A percentile compares a stretch with the other conserved stretches of the same genome.
Conservation (phyloP, 1,140 invertebrate genomes). For the Arctopsyche grandis region DNA sequence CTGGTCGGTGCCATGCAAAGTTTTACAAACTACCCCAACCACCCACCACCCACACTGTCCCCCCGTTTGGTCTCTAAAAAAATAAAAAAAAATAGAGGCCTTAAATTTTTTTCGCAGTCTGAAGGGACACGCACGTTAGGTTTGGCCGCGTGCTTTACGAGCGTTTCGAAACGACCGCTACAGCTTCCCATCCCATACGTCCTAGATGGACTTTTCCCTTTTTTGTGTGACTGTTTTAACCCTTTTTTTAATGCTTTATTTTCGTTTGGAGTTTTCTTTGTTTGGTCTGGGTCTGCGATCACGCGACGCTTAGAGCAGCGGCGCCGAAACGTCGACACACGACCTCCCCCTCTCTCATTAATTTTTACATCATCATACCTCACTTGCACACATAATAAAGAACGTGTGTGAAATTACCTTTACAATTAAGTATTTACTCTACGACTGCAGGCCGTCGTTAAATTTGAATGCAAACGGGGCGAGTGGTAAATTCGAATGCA, state of each 20-base stretch:
- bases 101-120: neutral
- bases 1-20: conserved; percentile 27
- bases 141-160: neutral
- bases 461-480: neutral
- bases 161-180: neutral
- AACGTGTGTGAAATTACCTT: neutral
- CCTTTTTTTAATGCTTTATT: neutral
- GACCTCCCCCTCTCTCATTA: too few species aligned
- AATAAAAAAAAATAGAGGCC: too few species aligned
- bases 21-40: neutral
- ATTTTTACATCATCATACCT: neutral
- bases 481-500: too few species aligned
- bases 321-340: neutral
- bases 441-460: too few species aligned
- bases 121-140: conserved; percentile 3
- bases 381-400: neutral
- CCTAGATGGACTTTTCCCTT: neutral
- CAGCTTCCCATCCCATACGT: conserved; percentile 4
- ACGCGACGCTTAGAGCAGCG: conserved; percentile 11
- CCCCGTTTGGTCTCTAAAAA: too few species aligned
- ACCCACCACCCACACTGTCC: too few species aligned
- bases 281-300: neutral
- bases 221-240: neutral
- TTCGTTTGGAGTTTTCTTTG: conserved; percentile 2
- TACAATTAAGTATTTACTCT: too few species aligned